These are phyloP conservation scores for Enteromius radiatus DNA, from an alignment of 2,797 vertebrate genomes.

Conservation along the genomic window DNA sequence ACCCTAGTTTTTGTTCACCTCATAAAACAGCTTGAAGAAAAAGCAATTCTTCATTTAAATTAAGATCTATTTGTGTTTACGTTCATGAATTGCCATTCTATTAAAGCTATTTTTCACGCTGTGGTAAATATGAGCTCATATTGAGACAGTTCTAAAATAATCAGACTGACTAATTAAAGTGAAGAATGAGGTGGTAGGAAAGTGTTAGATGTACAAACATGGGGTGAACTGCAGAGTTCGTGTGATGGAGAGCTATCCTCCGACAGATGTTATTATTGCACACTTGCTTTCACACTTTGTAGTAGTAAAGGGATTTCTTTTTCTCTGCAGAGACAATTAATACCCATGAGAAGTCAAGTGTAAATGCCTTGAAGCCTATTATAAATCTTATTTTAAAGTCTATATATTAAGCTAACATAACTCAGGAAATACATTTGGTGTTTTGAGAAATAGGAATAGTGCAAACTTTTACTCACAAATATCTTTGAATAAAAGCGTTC, in stretches of 20 bases:
- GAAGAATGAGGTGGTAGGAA: constrained; percentile 53
- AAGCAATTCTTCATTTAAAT: constrained; percentile 19
- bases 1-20: background rate
- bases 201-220: constrained; percentile 59
- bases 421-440: constrained; percentile 30
- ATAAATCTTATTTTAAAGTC: constrained; percentile 30
- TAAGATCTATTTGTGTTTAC: constrained; percentile 13
- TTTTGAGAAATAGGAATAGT: constrained; percentile 26
- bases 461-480: constrained; percentile 27
- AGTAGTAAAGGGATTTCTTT: background rate
- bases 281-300: constrained; percentile 7
- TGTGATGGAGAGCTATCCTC: constrained; percentile 23
- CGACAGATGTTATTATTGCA: constrained; percentile 11
- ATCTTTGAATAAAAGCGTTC: constrained; percentile 27
- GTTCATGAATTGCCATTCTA: background rate
- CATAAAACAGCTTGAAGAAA: constrained; percentile 1
- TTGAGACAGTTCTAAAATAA: constrained; percentile 62
- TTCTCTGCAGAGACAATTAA: background rate
- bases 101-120: constrained; percentile 39
- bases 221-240: constrained; percentile 27
- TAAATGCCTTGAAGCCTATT: constrained; percentile 24
- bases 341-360: background rate
- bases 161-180: constrained; percentile 58
- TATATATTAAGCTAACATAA: constrained; percentile 28
- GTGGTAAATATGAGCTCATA: constrained; percentile 33